Percentiles rank a stretch among this genome's conserved stretches.
These are phyloP conservation scores for Sitta europaea DNA, from an alignment of 2,113 vertebrate genomes.

Conservation along the genomic window DNA sequence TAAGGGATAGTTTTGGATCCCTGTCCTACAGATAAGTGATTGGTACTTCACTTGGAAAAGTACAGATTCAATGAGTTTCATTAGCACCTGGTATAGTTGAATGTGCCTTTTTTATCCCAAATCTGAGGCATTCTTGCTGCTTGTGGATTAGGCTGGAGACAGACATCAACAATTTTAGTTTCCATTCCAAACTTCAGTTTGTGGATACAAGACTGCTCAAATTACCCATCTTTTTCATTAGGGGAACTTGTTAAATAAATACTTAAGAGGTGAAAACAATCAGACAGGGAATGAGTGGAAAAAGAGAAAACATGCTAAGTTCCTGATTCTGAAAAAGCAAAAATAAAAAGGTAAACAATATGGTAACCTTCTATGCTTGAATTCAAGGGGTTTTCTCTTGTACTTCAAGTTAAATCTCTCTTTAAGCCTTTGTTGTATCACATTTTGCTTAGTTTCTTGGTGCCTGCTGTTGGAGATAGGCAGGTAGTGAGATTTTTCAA, in stretches of 20 bases:
- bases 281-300: not conserved
- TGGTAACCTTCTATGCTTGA: not conserved
- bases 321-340: not conserved
- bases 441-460: not conserved
- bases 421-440: not conserved
- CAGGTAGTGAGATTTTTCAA: not conserved
- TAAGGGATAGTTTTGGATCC: not conserved
- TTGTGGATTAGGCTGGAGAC: not conserved
- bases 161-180: not conserved
- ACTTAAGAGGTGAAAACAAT: not conserved
- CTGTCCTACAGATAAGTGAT: not conserved
- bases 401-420: not conserved
- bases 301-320: not conserved
- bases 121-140: not conserved
- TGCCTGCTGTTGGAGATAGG: not conserved
- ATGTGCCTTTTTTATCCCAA: not conserved
- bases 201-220: not conserved
- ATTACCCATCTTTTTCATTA: not conserved
- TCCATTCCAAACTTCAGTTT: not conserved
- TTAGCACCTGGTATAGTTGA: not conserved
- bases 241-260: not conserved
- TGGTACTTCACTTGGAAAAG: not conserved
- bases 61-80: not conserved
- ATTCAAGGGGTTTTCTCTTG: not conserved
- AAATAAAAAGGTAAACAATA: not conserved